Evolutionary conservation across 2,113 vertebrate genomes (phyloP).

Genomic region (Platysternon megacephalum): DNA sequence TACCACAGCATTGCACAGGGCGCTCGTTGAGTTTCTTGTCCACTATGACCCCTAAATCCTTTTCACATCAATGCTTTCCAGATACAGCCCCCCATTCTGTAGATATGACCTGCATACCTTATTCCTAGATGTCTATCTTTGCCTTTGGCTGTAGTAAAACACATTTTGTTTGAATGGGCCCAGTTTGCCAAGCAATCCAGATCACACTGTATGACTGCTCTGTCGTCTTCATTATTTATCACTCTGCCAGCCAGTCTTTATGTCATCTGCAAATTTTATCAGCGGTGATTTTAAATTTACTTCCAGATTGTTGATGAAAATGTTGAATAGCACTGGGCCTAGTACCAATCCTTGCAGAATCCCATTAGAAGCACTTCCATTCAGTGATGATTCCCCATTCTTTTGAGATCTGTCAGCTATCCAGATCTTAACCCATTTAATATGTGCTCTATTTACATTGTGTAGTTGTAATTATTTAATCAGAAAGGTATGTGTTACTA

Average conservation of each 20-base stretch:
- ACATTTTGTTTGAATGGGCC: background rate
- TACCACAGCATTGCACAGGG: background rate
- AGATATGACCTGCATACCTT: background rate
- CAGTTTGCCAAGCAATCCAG: too few relatives aligned
- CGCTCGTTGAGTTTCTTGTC: background rate
- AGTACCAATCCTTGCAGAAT: background rate
- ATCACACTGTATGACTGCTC: background rate
- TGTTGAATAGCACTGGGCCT: background rate
- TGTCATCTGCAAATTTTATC: background rate
- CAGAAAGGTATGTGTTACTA: background rate
- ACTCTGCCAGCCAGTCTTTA: background rate
- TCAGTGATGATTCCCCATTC: background rate
- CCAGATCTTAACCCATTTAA: too few relatives aligned
- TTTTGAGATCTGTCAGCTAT: background rate
- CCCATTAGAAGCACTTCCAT: background rate
- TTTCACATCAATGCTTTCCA: background rate
- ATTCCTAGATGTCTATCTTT: background rate
- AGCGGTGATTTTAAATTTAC: background rate
- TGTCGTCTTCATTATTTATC: background rate
- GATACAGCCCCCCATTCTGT: background rate
- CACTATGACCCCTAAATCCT: background rate
- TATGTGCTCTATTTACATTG: too few relatives aligned
- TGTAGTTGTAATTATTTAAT: background rate
- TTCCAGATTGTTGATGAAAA: background rate
- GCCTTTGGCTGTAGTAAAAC: background rate